Evolutionary conservation across 92 coral and sea anemone genomes (phyloP).

Genomic region (Blastomussa wellsi): DNA sequence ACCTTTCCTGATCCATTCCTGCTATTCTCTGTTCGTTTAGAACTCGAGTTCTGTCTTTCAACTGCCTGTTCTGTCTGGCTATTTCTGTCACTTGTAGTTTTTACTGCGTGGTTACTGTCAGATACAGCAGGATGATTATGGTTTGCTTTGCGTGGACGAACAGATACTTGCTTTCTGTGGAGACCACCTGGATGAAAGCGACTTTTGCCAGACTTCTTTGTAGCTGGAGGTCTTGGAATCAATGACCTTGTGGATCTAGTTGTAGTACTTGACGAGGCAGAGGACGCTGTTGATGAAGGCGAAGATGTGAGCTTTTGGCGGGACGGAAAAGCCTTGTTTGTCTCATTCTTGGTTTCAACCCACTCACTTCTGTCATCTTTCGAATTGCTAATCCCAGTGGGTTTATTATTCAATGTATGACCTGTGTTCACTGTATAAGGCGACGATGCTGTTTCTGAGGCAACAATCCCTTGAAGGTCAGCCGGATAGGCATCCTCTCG

Average conservation of each 20-base stretch:
- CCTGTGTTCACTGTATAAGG: neutral
- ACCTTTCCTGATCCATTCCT: neutral
- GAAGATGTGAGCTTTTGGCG: conserved; percentile 27
- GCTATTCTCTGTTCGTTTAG: neutral
- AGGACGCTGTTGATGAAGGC: conserved; percentile 17
- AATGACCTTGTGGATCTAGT: conserved; percentile 23
- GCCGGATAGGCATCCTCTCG: neutral
- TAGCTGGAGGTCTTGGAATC: conserved; percentile 40
- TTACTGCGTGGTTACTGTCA: neutral
- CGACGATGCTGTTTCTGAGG: neutral
- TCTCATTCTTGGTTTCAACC: conserved; percentile 18
- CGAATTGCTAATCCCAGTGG: neutral
- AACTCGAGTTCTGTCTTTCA: neutral
- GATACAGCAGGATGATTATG: conserved; percentile 11
- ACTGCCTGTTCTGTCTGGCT: conserved; percentile 1
- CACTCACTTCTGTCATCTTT: neutral
- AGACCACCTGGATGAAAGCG: conserved; percentile 24
- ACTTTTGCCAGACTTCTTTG: conserved; percentile 28
- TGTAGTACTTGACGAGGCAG: neutral
- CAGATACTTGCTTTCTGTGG: conserved; percentile 24
- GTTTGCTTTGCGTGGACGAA: conserved; percentile 28
- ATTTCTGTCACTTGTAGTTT: neutral
- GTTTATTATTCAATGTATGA: neutral
- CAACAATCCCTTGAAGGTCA: neutral
- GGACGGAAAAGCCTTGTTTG: neutral